A percentile compares a stretch with the other conserved stretches of the same genome.
Evolutionary conservation across 2,113 vertebrate species (phyloP).

Genomic region (Meles meles): DNA sequence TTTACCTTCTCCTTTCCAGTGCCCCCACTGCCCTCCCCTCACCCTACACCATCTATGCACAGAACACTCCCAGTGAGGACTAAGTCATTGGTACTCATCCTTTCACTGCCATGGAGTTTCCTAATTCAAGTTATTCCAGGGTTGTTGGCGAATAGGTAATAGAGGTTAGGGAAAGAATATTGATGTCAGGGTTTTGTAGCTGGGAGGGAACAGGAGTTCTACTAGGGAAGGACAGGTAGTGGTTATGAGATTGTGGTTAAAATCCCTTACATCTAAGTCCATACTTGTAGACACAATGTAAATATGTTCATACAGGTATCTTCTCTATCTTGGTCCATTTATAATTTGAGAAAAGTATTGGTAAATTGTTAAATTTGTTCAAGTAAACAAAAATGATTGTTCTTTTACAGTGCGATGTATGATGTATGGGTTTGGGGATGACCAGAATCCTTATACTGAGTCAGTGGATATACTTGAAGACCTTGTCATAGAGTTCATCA

Average conservation of each 20-base stretch:
- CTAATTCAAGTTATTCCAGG: not conserved
- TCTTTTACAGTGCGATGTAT: conserved; percentile 91
- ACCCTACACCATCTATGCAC: not conserved
- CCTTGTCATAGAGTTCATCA: conserved; percentile 98
- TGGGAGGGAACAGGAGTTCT: not conserved
- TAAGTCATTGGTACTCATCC: not conserved
- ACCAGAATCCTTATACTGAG: conserved; percentile 99
- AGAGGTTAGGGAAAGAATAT: not conserved
- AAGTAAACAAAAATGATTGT: not conserved
- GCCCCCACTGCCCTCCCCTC: too few relatives aligned
- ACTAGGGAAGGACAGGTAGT: not conserved
- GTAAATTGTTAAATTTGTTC: not conserved
- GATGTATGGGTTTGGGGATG: conserved; percentile 99
- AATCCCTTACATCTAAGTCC: conserved; percentile 5
- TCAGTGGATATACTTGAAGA: conserved; percentile 98
- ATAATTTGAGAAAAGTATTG: not conserved
- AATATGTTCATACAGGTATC: not conserved
- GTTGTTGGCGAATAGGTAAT: not conserved
- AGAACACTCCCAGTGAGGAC: not conserved
- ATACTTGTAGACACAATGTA: conserved; percentile 1
- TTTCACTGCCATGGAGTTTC: not conserved
- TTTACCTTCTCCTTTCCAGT: not conserved
- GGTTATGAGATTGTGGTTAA: not conserved
- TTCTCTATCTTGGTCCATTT: not conserved
- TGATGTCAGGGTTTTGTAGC: not conserved